A percentile compares a stretch with the other conserved stretches of the same genome.
These are phyloP conservation scores for Ips nitidus DNA, from an alignment of 1,140 invertebrate genomes.

Conservation along the genomic window DNA sequence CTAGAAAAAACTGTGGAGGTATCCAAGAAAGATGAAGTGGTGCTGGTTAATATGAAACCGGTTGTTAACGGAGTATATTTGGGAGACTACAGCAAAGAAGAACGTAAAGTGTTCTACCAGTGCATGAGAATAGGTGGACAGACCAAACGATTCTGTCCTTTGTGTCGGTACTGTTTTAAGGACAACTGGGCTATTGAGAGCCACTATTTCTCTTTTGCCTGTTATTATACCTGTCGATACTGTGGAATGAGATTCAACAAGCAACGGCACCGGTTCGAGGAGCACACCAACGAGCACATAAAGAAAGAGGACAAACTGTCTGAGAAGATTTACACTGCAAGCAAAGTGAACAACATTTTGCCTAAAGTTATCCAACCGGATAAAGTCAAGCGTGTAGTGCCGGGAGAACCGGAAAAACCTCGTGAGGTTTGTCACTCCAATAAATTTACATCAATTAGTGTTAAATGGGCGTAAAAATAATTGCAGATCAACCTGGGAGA, in stretches of 20 bases:
- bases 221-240: conserved; percentile 48
- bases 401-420: conserved; percentile 26
- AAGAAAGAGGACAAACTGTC: conserved; percentile 41
- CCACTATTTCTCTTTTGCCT: conserved; percentile 49
- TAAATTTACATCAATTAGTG: neutral
- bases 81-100: conserved; percentile 46
- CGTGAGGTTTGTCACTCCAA: conserved; percentile 19
- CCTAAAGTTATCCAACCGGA: conserved; percentile 41
- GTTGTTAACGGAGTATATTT: conserved; percentile 45
- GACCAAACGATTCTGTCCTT: conserved; percentile 48
- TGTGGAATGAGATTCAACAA: conserved; percentile 52
- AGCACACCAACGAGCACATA: conserved; percentile 46
- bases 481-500: conserved; percentile 29
- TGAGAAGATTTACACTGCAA: conserved; percentile 47
- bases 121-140: conserved; percentile 45
- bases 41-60: conserved; percentile 35
- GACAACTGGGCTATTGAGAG: conserved; percentile 52
- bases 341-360: conserved; percentile 43
- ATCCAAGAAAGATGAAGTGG: conserved; percentile 36
- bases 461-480: neutral
- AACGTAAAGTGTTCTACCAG: conserved; percentile 44
- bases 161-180: conserved; percentile 51
- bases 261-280: conserved; percentile 44
- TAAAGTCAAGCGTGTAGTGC: conserved; percentile 31
- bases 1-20: conserved; percentile 26